phyloP scores from a whole-genome alignment of 30 jellyfish, hydroid and myxozoan species.

The Aurelia aurita complex sp. Pacific region DNA sequence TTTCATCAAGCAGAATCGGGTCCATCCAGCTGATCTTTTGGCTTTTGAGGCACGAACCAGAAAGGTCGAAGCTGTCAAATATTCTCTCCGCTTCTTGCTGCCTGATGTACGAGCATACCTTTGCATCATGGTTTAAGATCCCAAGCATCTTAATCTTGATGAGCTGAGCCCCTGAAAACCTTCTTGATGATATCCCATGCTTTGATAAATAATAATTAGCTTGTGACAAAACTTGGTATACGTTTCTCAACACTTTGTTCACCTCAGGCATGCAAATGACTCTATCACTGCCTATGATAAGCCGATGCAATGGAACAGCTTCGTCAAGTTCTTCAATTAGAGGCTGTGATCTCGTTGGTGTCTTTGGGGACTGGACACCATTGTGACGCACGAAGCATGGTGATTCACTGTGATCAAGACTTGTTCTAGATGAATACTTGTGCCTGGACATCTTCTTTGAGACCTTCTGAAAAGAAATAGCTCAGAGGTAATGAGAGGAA shows the following conservation, averaged over 20 bases:
- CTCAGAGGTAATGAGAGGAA: no score
- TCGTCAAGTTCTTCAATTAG: conserved; percentile 49
- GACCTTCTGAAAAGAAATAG: background rate
- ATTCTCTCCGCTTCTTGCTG: conserved; percentile 97
- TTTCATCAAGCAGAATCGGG: conserved; percentile 95
- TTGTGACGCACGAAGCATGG: conserved; percentile 47
- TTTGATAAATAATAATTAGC: conserved; percentile 96
- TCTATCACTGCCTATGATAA: conserved; percentile 80
- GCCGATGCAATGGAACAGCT: conserved; percentile 82
- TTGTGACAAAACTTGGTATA: conserved; percentile 95
- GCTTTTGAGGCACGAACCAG: conserved; percentile 91
- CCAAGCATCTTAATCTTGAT: conserved; percentile 97
- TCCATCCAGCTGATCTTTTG: conserved; percentile 90
- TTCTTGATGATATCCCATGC: conserved; percentile 95
- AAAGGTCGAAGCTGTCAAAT: conserved; percentile 95
- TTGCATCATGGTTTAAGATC: conserved; percentile 93
- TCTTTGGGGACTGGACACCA: conserved; percentile 46
- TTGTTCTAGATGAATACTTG: conserved; percentile 19
- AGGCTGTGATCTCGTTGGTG: conserved; percentile 33
- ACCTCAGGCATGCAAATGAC: conserved; percentile 99
- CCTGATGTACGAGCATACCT: conserved; percentile 92
- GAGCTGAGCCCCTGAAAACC: conserved; percentile 97
- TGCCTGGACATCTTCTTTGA: conserved; percentile 22
- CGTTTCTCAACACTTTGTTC: conserved; percentile 89
- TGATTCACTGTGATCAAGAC: conserved; percentile 15